Evolutionary conservation across 2,797 vertebrate genomes (phyloP).

Genomic region (Microhierax caerulescens): DNA sequence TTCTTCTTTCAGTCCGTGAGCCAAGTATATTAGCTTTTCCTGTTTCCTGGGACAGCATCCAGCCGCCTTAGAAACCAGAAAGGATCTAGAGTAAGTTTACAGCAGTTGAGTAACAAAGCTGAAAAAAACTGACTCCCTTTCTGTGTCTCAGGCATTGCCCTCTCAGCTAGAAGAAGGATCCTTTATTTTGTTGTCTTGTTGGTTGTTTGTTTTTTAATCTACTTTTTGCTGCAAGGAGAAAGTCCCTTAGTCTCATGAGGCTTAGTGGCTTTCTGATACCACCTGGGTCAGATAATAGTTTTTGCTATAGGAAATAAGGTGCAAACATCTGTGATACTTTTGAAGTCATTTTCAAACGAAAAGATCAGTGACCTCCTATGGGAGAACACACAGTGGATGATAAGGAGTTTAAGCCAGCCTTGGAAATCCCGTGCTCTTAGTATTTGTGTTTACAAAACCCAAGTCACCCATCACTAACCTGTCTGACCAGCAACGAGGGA

Average conservation of each 20-base stretch:
- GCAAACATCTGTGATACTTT: not conserved
- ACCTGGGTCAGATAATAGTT: not conserved
- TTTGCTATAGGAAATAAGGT: not conserved
- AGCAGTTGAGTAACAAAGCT: not conserved
- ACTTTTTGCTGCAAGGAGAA: not conserved
- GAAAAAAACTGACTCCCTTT: not conserved
- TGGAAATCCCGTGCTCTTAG: not conserved
- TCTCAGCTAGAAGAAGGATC: not conserved
- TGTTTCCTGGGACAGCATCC: not conserved
- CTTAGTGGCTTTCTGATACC: not conserved
- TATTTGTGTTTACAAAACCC: not conserved
- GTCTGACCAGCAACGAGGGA: not conserved
- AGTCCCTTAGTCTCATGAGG: not conserved
- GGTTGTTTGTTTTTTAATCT: not conserved
- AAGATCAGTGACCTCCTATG: fast-evolving
- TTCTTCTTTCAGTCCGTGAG: not conserved
- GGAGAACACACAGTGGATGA: not conserved
- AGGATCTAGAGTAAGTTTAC: not conserved
- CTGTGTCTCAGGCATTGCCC: not conserved
- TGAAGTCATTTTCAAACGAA: not conserved
- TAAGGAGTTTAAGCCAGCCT: not conserved
- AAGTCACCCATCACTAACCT: not conserved
- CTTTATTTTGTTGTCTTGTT: not conserved
- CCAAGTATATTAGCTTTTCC: not conserved
- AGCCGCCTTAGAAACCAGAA: not conserved